Base-by-base conservation (phyloP, 2,888 invertebrate genomes). In the Loripinus fragilis region DNA sequence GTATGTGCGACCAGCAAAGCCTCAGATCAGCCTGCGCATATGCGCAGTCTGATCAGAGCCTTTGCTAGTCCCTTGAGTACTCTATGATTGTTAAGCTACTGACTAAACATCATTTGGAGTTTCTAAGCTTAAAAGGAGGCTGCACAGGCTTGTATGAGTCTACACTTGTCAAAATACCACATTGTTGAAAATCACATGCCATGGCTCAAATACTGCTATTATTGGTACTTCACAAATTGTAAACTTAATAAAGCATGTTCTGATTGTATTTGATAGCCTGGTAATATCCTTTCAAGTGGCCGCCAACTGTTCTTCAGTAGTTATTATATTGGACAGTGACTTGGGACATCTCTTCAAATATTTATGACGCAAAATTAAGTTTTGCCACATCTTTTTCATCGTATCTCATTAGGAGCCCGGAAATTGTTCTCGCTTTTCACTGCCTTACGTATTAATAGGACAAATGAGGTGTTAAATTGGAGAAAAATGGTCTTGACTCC, bases 391-490 rank as follows among this genome's bases (percentile, higher is more conserved):
- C 20, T 8, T 52, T 52, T 52, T 52, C 52, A 52, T 52, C 25
- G n/a, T 52, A 52, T 52, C 8, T 52, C 52, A 52, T 52, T 25
- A 7, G 3, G 25, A 23, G 52, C 48, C 23, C 52, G 52, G 52
- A 25, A 52, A 52, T 52, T 23, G 12, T 52, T 52, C 52, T 52
- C 52, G 25, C 52, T 25, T 52, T 52, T 23, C 12, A 7, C 25
- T n/a, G 52, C 52, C 52, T 52, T 8, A 25, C 25, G 25, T 52
- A 52, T 52, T 52, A 52, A 52, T 52, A 2, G 7, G 15, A n/a
- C 23, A 52, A 52, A 52, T 52, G 52, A 25, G 52, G 52, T 52
- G 52, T 52, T 52, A 52, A 52, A 52, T 52, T 52, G 25, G 25
- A 25, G 52, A 52, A 25, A 25, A 52, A 8, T 52, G 52, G 23